These are phyloP conservation scores for Montipora foliosa DNA, from an alignment of 64 coral and sea anemone genomes.

Conservation along the genomic window DNA sequence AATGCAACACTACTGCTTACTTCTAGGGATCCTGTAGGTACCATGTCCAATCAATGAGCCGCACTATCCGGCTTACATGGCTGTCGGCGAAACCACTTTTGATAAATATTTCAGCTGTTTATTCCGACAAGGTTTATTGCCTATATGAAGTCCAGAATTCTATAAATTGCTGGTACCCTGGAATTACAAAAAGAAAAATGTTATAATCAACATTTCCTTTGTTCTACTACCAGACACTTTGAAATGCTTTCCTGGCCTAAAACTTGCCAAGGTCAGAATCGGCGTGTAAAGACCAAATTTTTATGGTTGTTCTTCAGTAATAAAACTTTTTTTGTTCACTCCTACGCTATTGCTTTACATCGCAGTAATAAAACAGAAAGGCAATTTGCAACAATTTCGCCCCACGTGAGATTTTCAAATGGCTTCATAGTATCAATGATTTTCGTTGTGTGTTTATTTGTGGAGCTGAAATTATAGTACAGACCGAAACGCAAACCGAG, in stretches of 20 bases:
- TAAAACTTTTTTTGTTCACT: neutral
- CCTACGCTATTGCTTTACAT: neutral
- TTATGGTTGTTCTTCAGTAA: neutral
- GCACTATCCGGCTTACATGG: neutral
- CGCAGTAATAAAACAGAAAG: neutral
- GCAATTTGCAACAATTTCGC: neutral
- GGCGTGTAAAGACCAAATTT: neutral
- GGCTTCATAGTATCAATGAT: neutral
- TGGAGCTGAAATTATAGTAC: neutral
- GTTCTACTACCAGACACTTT: neutral
- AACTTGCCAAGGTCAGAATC: neutral
- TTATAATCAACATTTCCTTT: neutral
- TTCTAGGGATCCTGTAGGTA: neutral
- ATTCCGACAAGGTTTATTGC: neutral
- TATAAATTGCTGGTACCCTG: neutral
- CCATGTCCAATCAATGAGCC: neutral
- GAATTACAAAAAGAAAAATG: neutral
- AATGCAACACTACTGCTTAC: neutral
- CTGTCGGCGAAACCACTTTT: neutral
- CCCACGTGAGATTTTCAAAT: neutral
- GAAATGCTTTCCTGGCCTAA: neutral
- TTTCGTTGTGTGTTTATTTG: neutral
- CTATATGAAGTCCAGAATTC: neutral
- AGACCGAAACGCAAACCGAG: neutral
- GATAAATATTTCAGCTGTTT: conserved; percentile 8